Evolutionary conservation across 2,888 invertebrate species (phyloP), one percentile per base, ranked within the genome.

Genomic region (Cataglyphis altisquamis): DNA sequence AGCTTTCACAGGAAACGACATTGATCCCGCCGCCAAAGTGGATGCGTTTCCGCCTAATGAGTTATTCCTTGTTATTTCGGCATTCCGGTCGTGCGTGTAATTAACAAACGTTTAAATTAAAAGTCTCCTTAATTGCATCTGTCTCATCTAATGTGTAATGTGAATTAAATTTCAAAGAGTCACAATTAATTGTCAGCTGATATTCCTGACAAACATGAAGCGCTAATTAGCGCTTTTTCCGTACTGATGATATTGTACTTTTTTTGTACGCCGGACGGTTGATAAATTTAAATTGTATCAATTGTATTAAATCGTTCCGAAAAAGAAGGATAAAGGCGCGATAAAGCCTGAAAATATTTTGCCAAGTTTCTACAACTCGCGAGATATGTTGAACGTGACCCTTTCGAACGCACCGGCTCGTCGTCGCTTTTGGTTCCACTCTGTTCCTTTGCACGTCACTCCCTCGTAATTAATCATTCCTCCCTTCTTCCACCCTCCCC

Each of bases 401-500:
- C 80, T 55, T 80, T 21, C 57, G 41, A 68, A 68, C 83, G 80
- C 84, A 80, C 84, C 84, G 57, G 83, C 72, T 82, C 67, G 73
- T 75, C 83, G 82, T 80, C 83, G 63, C 82, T 60, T 82, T 80
- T 66, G 84, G 82, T 84, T 88, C 91, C 90, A 80, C 86, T 90
- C 91, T 88, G 89, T 89, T 87, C 86, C 91, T 88, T 89, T 85
- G 90, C 91, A 90, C 92, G 92, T 93, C 93, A 93, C 94, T 94
- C 93, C 93, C 92, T 93, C 93, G 92, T 94, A 94, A 94, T 94
- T 94, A 94, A 94, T 94, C 94, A 94, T 93, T 93, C 92, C 92
- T 93, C 92, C 85, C 87, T 80, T 82, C 52, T 52, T 67, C 86
- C 81, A 64, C 67, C 84, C 85, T 25, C 0, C 25, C 0, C 1